These are phyloP conservation scores for Lota lota DNA, from an alignment of 2,113 vertebrate species.

Conservation along the genomic window DNA sequence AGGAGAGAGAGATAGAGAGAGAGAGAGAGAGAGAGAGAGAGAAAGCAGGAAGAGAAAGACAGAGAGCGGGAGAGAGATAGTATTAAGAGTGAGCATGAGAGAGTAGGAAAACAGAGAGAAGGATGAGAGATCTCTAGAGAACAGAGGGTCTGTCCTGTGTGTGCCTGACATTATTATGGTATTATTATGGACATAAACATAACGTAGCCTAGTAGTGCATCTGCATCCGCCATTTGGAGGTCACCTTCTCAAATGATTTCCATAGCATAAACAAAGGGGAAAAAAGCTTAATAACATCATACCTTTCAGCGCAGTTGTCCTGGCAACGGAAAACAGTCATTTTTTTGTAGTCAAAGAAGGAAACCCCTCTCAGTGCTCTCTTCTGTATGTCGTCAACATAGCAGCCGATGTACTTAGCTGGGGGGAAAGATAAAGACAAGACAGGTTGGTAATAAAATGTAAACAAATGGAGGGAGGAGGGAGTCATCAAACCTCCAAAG, in stretches of 20 bases:
- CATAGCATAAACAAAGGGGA: too few species aligned
- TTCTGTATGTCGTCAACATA: conserved; percentile 85
- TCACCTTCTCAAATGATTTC: too few species aligned
- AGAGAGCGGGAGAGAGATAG: neutral
- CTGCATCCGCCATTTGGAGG: too few species aligned
- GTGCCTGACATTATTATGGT: too few species aligned
- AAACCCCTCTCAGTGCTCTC: conserved; percentile 88
- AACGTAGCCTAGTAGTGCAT: too few species aligned
- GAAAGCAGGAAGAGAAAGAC: conserved; percentile 10
- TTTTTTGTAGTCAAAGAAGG: conserved; percentile 99
- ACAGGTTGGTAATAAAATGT: neutral
- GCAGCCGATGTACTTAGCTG: conserved; percentile 93
- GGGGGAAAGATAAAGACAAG: conserved; percentile 32
- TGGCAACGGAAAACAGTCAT: conserved; percentile 99
- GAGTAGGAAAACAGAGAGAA: neutral
- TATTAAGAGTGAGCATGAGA: neutral
- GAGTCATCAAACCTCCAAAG: neutral
- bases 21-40: conserved; percentile 9
- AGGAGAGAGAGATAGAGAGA: conserved; percentile 5
- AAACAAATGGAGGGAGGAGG: neutral
- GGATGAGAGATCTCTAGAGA: conserved; percentile 1
- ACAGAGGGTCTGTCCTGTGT: too few species aligned
- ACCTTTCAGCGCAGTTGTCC: conserved; percentile 99
- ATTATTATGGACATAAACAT: too few species aligned
- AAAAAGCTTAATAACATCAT: conserved; percentile 33